Conservation (phyloP, 2,888 invertebrate species). For the Saturnia pavonia region DNA sequence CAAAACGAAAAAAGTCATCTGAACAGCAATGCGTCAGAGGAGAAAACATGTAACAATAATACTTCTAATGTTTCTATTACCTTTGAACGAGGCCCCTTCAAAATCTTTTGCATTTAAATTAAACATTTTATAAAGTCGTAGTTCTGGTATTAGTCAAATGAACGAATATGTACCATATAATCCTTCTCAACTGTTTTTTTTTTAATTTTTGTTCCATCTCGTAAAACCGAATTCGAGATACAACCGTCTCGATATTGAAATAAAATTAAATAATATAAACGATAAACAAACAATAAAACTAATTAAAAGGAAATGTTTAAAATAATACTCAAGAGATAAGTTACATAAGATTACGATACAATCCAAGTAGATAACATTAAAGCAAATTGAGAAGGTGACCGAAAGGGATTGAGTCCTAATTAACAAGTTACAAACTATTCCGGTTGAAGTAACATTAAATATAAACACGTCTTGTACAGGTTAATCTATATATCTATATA, state of each 20-base stretch:
- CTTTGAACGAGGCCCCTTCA: not conserved
- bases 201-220: too few relatives aligned
- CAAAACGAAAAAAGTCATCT: not conserved
- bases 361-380: not conserved
- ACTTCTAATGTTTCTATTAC: not conserved
- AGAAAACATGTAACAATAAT: too few relatives aligned
- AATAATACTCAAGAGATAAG: not conserved
- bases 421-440: slow-evolving; percentile 1
- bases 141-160: too few relatives aligned
- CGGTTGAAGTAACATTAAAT: not conserved
- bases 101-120: too few relatives aligned
- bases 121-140: too few relatives aligned
- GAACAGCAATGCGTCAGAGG: too few relatives aligned
- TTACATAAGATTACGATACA: slow-evolving; percentile 4
- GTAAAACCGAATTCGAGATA: too few relatives aligned
- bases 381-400: not conserved
- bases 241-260: not conserved
- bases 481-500: too few relatives aligned
- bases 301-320: not conserved
- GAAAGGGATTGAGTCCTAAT: not conserved
- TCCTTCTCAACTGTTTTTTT: too few relatives aligned
- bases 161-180: too few relatives aligned
- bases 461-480: not conserved
- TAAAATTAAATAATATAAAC: not conserved
- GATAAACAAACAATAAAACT: not conserved